Evolutionary conservation across 2,797 vertebrate species (phyloP).

Genomic region (Gobionotothen gibberifrons): DNA sequence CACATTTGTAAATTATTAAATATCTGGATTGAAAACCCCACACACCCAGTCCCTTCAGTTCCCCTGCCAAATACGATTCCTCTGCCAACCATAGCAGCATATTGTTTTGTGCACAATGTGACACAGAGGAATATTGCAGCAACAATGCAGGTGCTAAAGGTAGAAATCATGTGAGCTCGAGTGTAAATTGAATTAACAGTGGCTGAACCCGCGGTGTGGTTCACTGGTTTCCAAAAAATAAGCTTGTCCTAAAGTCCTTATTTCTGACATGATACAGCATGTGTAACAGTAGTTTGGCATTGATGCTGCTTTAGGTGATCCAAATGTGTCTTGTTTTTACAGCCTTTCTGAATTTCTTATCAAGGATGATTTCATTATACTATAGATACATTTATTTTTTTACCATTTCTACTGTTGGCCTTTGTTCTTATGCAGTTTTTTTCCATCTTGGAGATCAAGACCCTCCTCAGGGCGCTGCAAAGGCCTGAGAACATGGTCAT

Average conservation of each 20-base stretch:
- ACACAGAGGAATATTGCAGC: neutral
- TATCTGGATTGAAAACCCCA: constrained; percentile 22
- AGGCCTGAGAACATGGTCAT: constrained; percentile 13
- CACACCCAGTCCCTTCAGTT: neutral
- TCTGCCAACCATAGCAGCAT: neutral
- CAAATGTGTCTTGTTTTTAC: neutral
- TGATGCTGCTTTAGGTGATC: neutral
- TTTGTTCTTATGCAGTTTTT: neutral
- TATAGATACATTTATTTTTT: neutral
- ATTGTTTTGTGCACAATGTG: neutral
- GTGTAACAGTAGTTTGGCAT: neutral
- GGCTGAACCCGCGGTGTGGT: neutral
- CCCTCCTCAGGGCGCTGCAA: neutral
- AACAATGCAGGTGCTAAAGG: neutral
- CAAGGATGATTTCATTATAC: neutral
- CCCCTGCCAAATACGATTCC: constrained; percentile 13
- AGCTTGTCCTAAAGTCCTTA: constrained; percentile 9
- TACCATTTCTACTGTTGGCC: neutral
- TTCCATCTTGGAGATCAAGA: constrained; percentile 6
- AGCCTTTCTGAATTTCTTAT: neutral
- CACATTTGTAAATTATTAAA: constrained; percentile 8
- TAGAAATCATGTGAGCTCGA: neutral
- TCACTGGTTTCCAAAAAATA: neutral
- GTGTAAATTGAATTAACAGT: constrained; percentile 2
- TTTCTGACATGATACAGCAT: neutral